Evolutionary conservation across 1,140 invertebrate genomes (phyloP).

Genomic region (Pseudachorutes palmiensis): DNA sequence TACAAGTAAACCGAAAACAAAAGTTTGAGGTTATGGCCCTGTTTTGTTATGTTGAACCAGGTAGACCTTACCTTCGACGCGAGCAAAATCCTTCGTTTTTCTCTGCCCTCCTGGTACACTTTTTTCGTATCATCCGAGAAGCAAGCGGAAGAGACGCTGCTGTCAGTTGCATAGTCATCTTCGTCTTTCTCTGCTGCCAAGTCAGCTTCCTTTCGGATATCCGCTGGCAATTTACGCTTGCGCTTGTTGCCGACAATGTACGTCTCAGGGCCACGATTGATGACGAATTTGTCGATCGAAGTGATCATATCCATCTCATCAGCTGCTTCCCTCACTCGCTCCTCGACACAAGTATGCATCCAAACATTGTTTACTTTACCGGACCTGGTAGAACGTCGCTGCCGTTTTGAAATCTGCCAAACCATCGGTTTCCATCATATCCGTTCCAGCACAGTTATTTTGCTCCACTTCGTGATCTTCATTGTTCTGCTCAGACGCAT

Average conservation of each 20-base stretch:
- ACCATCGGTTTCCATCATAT: neutral
- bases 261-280: slow-evolving; percentile 19
- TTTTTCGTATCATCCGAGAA: slow-evolving; percentile 28
- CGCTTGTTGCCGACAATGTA: slow-evolving; percentile 11
- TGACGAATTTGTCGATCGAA: neutral
- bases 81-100: slow-evolving; percentile 11
- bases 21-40: neutral
- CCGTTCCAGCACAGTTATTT: no score
- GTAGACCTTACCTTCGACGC: neutral
- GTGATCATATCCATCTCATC: neutral
- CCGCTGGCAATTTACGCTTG: neutral
- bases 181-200: neutral
- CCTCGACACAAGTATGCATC: neutral
- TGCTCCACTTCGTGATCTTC: no score
- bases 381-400: neutral
- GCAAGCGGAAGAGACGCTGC: slow-evolving; percentile 27
- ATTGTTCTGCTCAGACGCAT: no score
- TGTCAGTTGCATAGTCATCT: neutral
- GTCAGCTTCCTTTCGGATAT: slow-evolving; percentile 2
- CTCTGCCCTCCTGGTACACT: neutral
- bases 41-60: neutral
- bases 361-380: slow-evolving; percentile 8
- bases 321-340: neutral
- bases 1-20: neutral
- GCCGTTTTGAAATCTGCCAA: neutral